These are phyloP conservation scores for Cynopterus brachyotis DNA, from an alignment of 2,113 vertebrate species.

Conservation along the genomic window DNA sequence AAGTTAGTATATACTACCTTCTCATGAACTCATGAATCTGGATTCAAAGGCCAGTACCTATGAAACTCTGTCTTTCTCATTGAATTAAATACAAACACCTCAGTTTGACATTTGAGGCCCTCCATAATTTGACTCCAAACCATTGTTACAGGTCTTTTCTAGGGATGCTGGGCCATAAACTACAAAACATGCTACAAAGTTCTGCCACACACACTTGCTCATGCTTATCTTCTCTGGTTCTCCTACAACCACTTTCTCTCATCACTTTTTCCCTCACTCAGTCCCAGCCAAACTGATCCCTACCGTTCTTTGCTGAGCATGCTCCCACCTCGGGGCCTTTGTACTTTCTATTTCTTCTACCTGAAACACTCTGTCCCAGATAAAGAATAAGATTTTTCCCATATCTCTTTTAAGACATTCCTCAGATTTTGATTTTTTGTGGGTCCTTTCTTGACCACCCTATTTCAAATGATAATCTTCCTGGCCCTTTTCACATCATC, in stretches of 20 bases:
- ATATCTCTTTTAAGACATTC: conserved; percentile 1
- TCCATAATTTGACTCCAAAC: not conserved
- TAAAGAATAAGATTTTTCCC: not conserved
- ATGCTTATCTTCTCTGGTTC: not conserved
- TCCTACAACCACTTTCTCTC: not conserved
- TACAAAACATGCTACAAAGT: not conserved
- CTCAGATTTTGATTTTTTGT: not conserved
- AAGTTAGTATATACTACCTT: not conserved
- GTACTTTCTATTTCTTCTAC: not conserved
- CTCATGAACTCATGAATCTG: not conserved
- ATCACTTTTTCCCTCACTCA: not conserved
- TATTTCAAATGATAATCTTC: conserved; percentile 1
- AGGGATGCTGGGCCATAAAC: not conserved
- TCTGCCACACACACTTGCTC: not conserved
- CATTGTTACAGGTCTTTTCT: not conserved
- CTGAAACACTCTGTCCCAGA: not conserved
- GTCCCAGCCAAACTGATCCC: not conserved
- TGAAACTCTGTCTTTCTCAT: not conserved
- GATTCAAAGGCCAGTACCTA: not conserved
- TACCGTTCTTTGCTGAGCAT: not conserved
- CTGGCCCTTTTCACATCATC: not conserved
- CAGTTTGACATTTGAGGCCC: not conserved
- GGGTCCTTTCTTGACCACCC: not conserved
- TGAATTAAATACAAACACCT: not conserved
- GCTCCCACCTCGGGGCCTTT: not conserved